Conservation (phyloP, 1,140 invertebrate species). For the Hycleus cichorii region DNA sequence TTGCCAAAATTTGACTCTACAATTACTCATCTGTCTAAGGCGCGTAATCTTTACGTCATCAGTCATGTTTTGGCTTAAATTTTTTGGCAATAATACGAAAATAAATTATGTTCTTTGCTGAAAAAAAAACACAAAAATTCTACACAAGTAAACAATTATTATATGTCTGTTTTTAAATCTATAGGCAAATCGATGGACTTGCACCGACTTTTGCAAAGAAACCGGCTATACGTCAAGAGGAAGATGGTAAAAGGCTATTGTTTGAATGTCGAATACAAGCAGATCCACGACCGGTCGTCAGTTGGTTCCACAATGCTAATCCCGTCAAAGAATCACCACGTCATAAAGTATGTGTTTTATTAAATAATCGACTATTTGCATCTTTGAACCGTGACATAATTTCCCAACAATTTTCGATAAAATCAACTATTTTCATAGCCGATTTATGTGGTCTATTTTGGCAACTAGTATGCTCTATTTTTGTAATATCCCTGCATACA, state of each 20-base stretch:
- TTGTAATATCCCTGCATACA: conserved; percentile 10
- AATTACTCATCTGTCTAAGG: conserved; percentile 21
- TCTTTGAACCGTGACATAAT: conserved; percentile 9
- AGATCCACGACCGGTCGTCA: conserved; percentile 83
- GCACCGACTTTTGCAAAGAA: conserved; percentile 97
- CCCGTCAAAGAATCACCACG: conserved; percentile 67
- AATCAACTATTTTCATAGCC: conserved; percentile 14
- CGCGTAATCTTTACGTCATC: conserved; percentile 30
- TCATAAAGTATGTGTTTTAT: conserved; percentile 61
- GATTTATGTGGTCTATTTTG: conserved; percentile 16
- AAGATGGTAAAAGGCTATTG: conserved; percentile 89
- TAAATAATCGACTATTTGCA: not conserved
- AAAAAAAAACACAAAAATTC: not conserved
- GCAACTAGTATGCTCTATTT: conserved; percentile 21
- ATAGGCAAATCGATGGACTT: conserved; percentile 92
- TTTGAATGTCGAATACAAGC: conserved; percentile 95
- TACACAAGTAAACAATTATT: not conserved
- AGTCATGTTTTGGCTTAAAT: conserved; percentile 28
- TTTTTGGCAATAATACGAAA: not conserved
- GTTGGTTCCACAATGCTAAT: conserved; percentile 84
- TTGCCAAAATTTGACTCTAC: conserved; percentile 25
- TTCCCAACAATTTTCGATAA: conserved; percentile 3
- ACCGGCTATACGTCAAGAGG: conserved; percentile 92
- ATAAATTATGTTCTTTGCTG: not conserved
- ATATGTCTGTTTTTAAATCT: conserved; percentile 26